A percentile compares a stretch with the other conserved stretches of the same genome.
These are phyloP conservation scores for Coilia nasus DNA, from an alignment of 2,797 vertebrate genomes.

Conservation along the genomic window DNA sequence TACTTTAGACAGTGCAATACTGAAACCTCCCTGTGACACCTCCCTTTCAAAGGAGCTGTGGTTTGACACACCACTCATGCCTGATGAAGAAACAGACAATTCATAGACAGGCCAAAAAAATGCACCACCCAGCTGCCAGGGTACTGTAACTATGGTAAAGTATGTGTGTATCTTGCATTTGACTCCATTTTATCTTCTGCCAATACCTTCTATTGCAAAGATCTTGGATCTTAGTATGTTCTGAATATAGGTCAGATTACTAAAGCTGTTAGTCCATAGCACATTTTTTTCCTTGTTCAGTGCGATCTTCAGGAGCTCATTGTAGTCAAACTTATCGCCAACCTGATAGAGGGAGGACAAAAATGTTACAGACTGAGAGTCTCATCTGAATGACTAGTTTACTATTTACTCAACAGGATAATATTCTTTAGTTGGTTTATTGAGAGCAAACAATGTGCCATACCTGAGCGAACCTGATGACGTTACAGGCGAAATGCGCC, in stretches of 20 bases:
- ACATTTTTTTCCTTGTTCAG: constrained; percentile 45
- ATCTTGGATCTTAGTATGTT: constrained; percentile 49
- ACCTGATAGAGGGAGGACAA: constrained; percentile 44
- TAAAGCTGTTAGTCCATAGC: constrained; percentile 53
- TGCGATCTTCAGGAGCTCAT: constrained; percentile 52
- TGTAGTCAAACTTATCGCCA: constrained; percentile 42
- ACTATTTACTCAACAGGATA: too few species aligned
- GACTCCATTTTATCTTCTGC: not conserved
- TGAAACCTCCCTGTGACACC: constrained; percentile 60
- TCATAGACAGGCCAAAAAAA: too few species aligned
- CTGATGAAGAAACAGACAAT: constrained; percentile 35
- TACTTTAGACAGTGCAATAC: constrained; percentile 49
- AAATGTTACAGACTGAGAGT: not conserved
- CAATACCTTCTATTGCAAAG: constrained; percentile 58
- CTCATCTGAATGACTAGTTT: too few species aligned
- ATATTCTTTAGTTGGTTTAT: too few species aligned
- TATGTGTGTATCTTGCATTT: not conserved
- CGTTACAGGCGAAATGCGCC: too few species aligned
- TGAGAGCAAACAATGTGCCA: too few species aligned
- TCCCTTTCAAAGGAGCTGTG: constrained; percentile 55
- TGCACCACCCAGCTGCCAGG: too few species aligned
- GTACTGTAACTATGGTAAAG: too few species aligned
- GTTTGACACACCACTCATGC: constrained; percentile 40
- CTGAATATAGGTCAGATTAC: constrained; percentile 52
- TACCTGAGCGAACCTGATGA: too few species aligned